Evolutionary conservation across 2,113 vertebrate genomes (phyloP), one percentile per base, ranked within the genome.

Genomic region (Ammodytes marinus): DNA sequence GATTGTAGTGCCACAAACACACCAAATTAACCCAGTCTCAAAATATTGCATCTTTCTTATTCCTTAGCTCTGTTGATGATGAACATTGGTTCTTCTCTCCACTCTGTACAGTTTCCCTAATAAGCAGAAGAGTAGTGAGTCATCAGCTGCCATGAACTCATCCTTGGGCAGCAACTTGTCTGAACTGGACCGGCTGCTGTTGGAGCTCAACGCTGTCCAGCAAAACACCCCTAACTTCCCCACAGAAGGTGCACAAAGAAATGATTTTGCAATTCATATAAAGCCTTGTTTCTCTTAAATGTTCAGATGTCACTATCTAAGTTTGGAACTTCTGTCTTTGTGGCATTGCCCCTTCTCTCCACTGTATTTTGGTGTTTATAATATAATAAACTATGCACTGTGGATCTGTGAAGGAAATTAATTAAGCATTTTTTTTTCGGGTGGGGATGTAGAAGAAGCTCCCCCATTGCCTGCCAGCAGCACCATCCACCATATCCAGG

Each of bases 121-220:
- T 87, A 98, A 99, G 87, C 97, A 96, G 92, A 98, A 97, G 91
- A 96, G 92, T 11, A 93, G 96, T 0, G 97, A 97, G 40, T 95
- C 96, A 3, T 96, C 96, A 47, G 94, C 96, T 17, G 92, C 95
- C 78, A 97, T 96, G 95, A 97, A 95, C 88, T 94, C 96, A 50
- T 96, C 95, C 0, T 82, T 98, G 92, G 97, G 97, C 85, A 97
- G 94, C 93, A 98, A 99, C 92, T 95, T 99, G 71, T 99, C 97
- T 0, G 97, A 99, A 89, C 94, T 99, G 75, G 97, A 98, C 94
- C 97, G 97, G 4, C 95, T 99, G 53, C 95, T 98, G 68, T 83
- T 97, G 91, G 97, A 98, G 79, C 95, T 99, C 68, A 99, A 98
- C 0, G 96, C 96, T 0, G 97, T 98, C 72, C 97, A 98, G 83